Evolutionary conservation across 2,888 invertebrate species (phyloP).

Genomic region (Nowickia ferox): DNA sequence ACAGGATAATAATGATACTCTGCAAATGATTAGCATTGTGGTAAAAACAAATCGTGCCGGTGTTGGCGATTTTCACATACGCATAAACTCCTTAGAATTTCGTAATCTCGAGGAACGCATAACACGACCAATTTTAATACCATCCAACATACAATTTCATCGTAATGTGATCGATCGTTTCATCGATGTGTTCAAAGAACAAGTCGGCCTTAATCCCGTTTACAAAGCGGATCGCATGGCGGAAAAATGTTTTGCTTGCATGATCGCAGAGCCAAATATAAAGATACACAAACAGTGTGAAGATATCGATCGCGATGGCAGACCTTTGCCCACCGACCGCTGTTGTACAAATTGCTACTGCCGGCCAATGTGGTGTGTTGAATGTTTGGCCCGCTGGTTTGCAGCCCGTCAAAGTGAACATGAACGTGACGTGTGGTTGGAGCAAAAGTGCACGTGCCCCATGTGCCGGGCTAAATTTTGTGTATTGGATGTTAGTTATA

Average conservation of each 20-base stretch:
- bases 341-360: slow-evolving; percentile 86
- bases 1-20: slow-evolving; percentile 87
- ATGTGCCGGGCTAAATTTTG: slow-evolving; percentile 94
- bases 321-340: slow-evolving; percentile 79
- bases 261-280: slow-evolving; percentile 90
- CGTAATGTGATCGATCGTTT: slow-evolving; percentile 93
- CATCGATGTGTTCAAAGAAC: slow-evolving; percentile 91
- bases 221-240: slow-evolving; percentile 88
- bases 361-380: slow-evolving; percentile 94
- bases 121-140: slow-evolving; percentile 87
- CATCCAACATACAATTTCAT: slow-evolving; percentile 88
- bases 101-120: slow-evolving; percentile 90
- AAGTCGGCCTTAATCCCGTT: slow-evolving; percentile 88
- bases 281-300: slow-evolving; percentile 90
- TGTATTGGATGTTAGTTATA: slow-evolving; percentile 90
- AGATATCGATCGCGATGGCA: slow-evolving; percentile 83
- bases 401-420: slow-evolving; percentile 90
- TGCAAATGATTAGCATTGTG: slow-evolving; percentile 92
- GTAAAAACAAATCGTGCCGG: slow-evolving; percentile 87
- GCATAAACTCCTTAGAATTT: slow-evolving; percentile 91
- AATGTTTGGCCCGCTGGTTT: slow-evolving; percentile 94
- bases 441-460: slow-evolving; percentile 93
- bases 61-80: slow-evolving; percentile 86
- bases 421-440: slow-evolving; percentile 90
- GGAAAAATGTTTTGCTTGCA: slow-evolving; percentile 95